phyloP scores from a whole-genome alignment of 1,140 invertebrate genomes.

The Drosophila mauritiana region DNA sequence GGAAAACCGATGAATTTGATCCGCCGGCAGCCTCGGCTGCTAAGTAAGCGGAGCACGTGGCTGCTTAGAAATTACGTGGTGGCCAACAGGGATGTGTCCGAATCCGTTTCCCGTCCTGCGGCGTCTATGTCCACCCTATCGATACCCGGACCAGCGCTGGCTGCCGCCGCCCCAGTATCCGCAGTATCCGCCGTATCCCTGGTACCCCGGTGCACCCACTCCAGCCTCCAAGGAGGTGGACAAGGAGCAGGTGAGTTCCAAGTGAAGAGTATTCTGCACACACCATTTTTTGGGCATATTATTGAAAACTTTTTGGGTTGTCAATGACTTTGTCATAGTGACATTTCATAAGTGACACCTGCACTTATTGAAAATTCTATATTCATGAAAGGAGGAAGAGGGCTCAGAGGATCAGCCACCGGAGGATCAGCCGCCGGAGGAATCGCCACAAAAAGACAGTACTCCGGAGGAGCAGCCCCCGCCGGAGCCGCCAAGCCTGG shows the following conservation, averaged over 20 bases:
- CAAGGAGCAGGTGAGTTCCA: not conserved
- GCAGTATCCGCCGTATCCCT: constrained; percentile 15
- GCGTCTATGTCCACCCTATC: constrained; percentile 11
- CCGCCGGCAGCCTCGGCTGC: constrained; percentile 39
- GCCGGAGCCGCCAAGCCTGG: constrained; percentile 1
- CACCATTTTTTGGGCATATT: no score
- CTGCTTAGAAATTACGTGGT: not conserved
- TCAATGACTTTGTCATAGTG: no score
- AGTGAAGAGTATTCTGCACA: not conserved
- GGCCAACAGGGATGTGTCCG: constrained; percentile 11
- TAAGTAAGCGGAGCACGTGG: not conserved
- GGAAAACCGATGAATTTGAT: constrained; percentile 37
- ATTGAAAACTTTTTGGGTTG: no score
- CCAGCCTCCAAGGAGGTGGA: constrained; percentile 1
- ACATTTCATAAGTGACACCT: no score
- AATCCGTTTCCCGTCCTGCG: constrained; percentile 23
- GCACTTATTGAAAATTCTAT: no score
- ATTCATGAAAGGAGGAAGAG: not conserved
- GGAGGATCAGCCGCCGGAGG: not conserved
- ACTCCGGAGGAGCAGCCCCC: constrained; percentile 1
- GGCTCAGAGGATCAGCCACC: not conserved
- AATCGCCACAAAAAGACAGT: not conserved
- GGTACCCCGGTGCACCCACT: constrained; percentile 3
- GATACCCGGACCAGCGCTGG: constrained; percentile 1
- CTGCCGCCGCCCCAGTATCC: constrained; percentile 4